Percentiles rank a stretch among this genome's conserved stretches.
These are phyloP conservation scores for Rhizoglyphus robini DNA, from an alignment of 1,140 invertebrate genomes.

Conservation along the genomic window DNA sequence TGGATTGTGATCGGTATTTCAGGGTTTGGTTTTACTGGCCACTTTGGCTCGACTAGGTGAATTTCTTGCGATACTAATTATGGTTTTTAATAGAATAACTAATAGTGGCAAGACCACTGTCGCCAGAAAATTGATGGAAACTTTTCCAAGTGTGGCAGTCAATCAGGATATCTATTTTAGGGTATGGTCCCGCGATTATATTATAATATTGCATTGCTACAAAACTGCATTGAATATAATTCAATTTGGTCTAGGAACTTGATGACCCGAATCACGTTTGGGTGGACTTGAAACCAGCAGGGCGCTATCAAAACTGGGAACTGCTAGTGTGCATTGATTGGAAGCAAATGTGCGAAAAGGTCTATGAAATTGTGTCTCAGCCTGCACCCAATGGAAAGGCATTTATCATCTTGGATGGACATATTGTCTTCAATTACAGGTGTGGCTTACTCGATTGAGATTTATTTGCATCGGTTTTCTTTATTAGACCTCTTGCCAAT, in stretches of 20 bases:
- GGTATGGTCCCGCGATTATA: slow-evolving; percentile 1
- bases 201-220: background rate
- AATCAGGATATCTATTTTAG: slow-evolving; percentile 65
- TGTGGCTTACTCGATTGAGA: background rate
- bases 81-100: slow-evolving; percentile 44
- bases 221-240: background rate
- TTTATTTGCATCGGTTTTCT: background rate
- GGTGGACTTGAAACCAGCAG: slow-evolving; percentile 40
- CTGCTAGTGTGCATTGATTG: slow-evolving; percentile 56
- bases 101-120: slow-evolving; percentile 66
- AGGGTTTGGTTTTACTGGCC: too few relatives aligned
- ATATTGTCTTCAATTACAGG: slow-evolving; percentile 54
- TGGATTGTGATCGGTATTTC: background rate
- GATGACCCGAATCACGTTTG: slow-evolving; percentile 47
- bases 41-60: too few relatives aligned
- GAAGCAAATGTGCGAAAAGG: slow-evolving; percentile 49
- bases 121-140: slow-evolving; percentile 33
- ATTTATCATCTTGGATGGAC: slow-evolving; percentile 57
- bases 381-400: slow-evolving; percentile 5
- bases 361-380: slow-evolving; percentile 29
- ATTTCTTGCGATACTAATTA: too few relatives aligned
- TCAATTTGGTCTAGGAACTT: background rate
- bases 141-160: slow-evolving; percentile 43
- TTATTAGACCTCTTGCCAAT: background rate
- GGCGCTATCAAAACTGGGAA: slow-evolving; percentile 66